These are phyloP conservation scores for Andrena flavipes DNA, from an alignment of 2,888 invertebrate genomes.

Conservation along the genomic window DNA sequence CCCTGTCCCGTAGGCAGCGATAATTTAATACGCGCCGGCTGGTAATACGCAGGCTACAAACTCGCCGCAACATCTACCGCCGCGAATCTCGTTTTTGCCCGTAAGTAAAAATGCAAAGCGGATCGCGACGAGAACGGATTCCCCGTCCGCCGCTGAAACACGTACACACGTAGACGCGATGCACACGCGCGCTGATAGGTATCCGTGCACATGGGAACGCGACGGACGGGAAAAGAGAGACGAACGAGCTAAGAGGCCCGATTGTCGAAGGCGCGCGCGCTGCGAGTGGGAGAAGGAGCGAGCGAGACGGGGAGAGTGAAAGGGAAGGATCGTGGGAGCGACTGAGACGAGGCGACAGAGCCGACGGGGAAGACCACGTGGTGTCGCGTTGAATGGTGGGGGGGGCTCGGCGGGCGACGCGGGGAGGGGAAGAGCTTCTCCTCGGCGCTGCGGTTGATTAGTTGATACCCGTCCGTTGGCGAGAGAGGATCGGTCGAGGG, in stretches of 20 bases:
- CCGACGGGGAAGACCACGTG: conserved; percentile 82
- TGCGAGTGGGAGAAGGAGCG: conserved; percentile 33
- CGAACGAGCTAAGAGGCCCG: conserved; percentile 51
- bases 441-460: conserved; percentile 65
- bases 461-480: conserved; percentile 78
- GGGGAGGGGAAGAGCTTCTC: conserved; percentile 75
- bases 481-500: conserved; percentile 60
- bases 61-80: conserved; percentile 44
- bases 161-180: neutral
- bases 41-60: conserved; percentile 46
- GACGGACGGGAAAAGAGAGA: conserved; percentile 44
- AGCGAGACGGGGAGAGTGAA: conserved; percentile 38
- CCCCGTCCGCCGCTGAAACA: conserved; percentile 34
- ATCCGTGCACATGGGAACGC: neutral
- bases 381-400: conserved; percentile 52
- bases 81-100: conserved; percentile 49
- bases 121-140: conserved; percentile 56
- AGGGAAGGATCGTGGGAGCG: conserved; percentile 69
- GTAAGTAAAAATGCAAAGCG: conserved; percentile 56
- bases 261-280: conserved; percentile 38
- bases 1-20: conserved; percentile 38
- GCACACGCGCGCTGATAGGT: conserved; percentile 14
- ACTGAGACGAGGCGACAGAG: conserved; percentile 82
- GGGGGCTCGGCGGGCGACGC: conserved; percentile 67
- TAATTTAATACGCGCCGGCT: conserved; percentile 52